Percentiles rank a stretch among this genome's conserved stretches.
phyloP scores from a whole-genome alignment of 2,113 vertebrate species.

The Cyprinus carpio region DNA sequence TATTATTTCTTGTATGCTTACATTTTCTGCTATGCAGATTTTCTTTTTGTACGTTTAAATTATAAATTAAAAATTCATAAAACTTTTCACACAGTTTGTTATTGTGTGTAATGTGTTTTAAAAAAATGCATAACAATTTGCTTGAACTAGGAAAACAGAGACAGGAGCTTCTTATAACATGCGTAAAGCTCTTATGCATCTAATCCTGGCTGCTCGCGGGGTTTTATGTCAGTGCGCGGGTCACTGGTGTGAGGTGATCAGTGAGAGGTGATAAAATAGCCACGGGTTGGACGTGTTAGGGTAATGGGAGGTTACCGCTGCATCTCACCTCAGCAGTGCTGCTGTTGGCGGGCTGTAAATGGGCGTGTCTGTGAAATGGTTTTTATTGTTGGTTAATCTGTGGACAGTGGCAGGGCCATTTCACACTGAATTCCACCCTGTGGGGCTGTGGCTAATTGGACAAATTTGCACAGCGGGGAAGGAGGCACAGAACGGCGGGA shows the following conservation, averaged over 20 bases:
- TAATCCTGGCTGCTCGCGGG: constrained; percentile 69
- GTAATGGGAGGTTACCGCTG: constrained; percentile 29
- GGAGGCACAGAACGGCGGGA: constrained; percentile 77
- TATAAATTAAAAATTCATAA: too few species aligned
- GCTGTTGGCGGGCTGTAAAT: constrained; percentile 72
- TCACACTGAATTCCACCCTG: constrained; percentile 87
- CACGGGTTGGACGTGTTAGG: constrained; percentile 59
- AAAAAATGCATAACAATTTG: not conserved
- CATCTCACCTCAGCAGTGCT: constrained; percentile 65
- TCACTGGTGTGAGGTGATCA: constrained; percentile 73
- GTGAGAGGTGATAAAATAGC: constrained; percentile 74
- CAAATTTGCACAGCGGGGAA: constrained; percentile 97
- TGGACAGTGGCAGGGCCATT: constrained; percentile 82
- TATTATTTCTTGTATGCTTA: too few species aligned
- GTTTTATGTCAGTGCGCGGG: constrained; percentile 73
- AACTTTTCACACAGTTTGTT: not conserved
- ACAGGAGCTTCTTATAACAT: constrained; percentile 63
- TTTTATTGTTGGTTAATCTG: constrained; percentile 83
- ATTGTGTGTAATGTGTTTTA: not conserved
- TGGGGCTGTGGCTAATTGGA: constrained; percentile 94
- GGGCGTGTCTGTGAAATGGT: constrained; percentile 73
- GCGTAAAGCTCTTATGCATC: constrained; percentile 72
- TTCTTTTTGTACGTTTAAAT: too few species aligned
- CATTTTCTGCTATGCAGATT: too few species aligned
- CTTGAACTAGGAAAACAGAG: not conserved